Conservation (phyloP, 1,140 invertebrate species). For the Carcinoscorpius rotundicauda region DNA sequence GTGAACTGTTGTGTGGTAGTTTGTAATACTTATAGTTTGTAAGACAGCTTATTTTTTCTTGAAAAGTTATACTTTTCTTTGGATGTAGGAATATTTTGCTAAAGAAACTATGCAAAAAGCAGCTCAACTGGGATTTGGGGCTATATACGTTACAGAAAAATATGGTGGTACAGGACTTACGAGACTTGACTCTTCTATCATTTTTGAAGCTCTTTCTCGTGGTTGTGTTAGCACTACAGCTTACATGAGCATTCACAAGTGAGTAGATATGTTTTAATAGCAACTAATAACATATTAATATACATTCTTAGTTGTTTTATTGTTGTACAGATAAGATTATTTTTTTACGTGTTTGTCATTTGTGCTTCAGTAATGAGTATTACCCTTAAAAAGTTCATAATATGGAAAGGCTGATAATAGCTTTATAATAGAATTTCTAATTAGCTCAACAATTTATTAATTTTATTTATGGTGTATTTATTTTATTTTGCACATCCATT, state of each 20-base stretch:
- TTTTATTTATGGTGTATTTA: too few species aligned
- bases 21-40: neutral
- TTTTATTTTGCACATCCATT: too few species aligned
- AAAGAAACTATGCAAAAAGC: conserved; percentile 34
- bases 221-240: conserved; percentile 49
- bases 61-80: neutral
- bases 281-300: neutral
- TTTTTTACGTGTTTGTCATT: too few species aligned
- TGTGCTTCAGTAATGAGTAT: too few species aligned
- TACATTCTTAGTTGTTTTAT: too few species aligned
- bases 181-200: conserved; percentile 45
- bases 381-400: too few species aligned
- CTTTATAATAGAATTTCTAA: too few species aligned
- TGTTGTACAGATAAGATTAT: too few species aligned
- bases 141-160: conserved; percentile 42
- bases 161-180: conserved; percentile 44
- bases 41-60: conserved; percentile 1
- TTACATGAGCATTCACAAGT: conserved; percentile 51
- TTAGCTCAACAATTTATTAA: too few species aligned
- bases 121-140: conserved; percentile 46
- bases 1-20: neutral
- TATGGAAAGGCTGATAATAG: too few species aligned
- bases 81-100: conserved; percentile 34
- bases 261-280: conserved; percentile 16
- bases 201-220: conserved; percentile 49